Evolutionary conservation across 2,797 vertebrate genomes (phyloP), one percentile per base, ranked within the genome.

Genomic region (Sternotherus odoratus): DNA sequence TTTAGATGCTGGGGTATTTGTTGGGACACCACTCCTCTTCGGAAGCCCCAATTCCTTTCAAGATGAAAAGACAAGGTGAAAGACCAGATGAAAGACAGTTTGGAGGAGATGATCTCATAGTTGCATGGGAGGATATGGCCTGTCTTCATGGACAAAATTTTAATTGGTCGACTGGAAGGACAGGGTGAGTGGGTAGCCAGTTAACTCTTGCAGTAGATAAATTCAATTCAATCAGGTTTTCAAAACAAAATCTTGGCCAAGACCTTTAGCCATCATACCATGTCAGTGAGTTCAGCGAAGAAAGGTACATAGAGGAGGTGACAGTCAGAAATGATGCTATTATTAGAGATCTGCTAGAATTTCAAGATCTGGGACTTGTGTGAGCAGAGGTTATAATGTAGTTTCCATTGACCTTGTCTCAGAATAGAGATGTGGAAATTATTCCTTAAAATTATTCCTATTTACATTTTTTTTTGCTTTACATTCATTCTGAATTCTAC

Each of bases 401-500:
- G 39, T 48, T 74, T 36, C 57, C 63, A 33, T 16, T 80, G 53
- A 43, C 50, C 36, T 43, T 80, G 46, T 50, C 63, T 80, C 50
- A 74, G 30, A 57, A 63, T 60, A 51, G 77, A 84, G 63, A 75
- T 10, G 49, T 53, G 33, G 57, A 69, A 28, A 54, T 36, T 19
- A 48, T 39, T 66, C 16, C 30, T 39, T 50, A 74, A 36, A 43
- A 11, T 49, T n/a, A n/a, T n/a, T n/a, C n/a, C n/a, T n/a, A n/a
- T 48, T 56, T 36, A 69, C n/a, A 7, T 84, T 75, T 51, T 28
- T 28, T 9, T 75, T 36, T 43, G 15, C 43, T 19, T 56, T 60
- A 36, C 63, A 79, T 75, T 80, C 75, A 80, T 85, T 90, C 53
- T 39, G 43, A 51, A 75, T 80, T 90, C 46, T 53, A 50, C 56